Evolutionary conservation across 2,113 vertebrate species (phyloP).

Genomic region (Anarrhichthys ocellatus): DNA sequence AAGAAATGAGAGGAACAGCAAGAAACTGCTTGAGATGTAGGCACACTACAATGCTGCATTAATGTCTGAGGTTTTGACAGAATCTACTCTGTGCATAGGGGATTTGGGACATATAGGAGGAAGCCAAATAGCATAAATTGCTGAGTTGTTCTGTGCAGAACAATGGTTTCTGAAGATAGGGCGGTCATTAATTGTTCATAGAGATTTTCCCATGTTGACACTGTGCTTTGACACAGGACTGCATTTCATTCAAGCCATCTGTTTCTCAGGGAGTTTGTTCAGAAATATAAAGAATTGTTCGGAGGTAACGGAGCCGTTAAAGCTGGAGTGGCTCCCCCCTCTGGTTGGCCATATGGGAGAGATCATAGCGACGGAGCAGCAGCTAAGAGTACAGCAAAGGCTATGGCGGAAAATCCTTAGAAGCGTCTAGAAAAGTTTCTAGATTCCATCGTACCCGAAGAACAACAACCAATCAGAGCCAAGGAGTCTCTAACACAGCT

Average conservation of each 20-base stretch:
- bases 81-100: constrained; percentile 46
- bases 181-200: constrained; percentile 46
- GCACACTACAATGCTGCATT: constrained; percentile 40
- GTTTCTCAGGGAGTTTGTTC: constrained; percentile 27
- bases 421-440: not conserved
- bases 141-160: constrained; percentile 48
- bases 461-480: too few species aligned
- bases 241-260: constrained; percentile 32
- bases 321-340: not conserved
- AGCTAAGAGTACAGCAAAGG: not conserved
- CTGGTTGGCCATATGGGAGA: not conserved
- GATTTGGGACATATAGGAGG: constrained; percentile 38
- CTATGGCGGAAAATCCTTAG: not conserved
- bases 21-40: constrained; percentile 58
- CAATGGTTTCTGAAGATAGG: constrained; percentile 38
- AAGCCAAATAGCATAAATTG: constrained; percentile 56
- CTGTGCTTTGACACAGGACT: constrained; percentile 28
- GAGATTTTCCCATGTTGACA: constrained; percentile 16
- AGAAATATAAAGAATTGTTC: constrained; percentile 16
- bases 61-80: constrained; percentile 60
- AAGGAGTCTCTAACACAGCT: not conserved
- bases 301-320: not conserved
- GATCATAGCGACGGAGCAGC: not conserved
- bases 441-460: not conserved
- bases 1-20: constrained; percentile 61